Conservation (phyloP, 2,888 invertebrate genomes). For the Drosophila pegasa region DNA sequence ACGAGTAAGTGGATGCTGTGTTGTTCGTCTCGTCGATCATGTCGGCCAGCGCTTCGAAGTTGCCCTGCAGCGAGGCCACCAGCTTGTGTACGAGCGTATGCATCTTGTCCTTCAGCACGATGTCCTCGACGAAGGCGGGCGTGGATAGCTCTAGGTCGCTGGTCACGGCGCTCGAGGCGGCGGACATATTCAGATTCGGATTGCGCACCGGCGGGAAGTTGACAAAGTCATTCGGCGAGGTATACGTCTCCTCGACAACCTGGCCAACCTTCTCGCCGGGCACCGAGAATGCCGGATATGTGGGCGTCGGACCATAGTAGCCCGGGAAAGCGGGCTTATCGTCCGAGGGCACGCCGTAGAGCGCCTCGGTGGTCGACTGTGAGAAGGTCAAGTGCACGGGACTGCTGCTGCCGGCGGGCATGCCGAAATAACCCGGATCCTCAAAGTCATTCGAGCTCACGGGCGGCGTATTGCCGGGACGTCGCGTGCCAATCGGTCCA, state of each 20-base stretch:
- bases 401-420: constrained; percentile 54
- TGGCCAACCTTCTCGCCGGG: constrained; percentile 80
- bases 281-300: constrained; percentile 83
- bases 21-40: constrained; percentile 87
- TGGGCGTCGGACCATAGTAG: constrained; percentile 84
- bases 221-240: constrained; percentile 89
- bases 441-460: constrained; percentile 83
- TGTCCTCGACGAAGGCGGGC: constrained; percentile 91
- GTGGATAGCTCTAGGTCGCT: constrained; percentile 90
- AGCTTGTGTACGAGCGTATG: constrained; percentile 93
- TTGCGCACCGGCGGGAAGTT: constrained; percentile 95
- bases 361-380: constrained; percentile 70
- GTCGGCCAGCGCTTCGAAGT: constrained; percentile 92
- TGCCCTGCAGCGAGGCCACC: constrained; percentile 92
- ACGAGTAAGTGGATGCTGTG: constrained; percentile 67
- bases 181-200: constrained; percentile 91
- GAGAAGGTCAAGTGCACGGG: constrained; percentile 63
- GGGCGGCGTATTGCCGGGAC: constrained; percentile 64
- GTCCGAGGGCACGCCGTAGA: constrained; percentile 78
- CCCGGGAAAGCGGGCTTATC: constrained; percentile 84
- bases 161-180: constrained; percentile 86
- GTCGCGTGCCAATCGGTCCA: constrained; percentile 77
- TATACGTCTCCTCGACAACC: constrained; percentile 86
- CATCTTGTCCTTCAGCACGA: constrained; percentile 91
- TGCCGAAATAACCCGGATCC: constrained; percentile 84